Base-by-base conservation (phyloP, 1,140 invertebrate species). In the Eulimnadia texana region DNA sequence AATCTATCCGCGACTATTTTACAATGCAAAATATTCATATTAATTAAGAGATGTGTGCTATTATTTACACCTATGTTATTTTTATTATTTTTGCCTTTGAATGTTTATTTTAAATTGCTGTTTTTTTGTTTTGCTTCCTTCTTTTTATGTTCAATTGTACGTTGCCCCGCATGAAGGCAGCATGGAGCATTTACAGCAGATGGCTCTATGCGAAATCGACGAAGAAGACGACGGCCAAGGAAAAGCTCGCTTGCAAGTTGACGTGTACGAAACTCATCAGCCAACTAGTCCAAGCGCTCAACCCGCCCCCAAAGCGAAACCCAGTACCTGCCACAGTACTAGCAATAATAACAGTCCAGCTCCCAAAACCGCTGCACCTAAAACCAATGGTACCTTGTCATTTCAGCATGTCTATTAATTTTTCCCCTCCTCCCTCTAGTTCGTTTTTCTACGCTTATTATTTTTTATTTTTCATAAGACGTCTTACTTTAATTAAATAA, bases 41-140 rank as follows among this genome's bases (percentile, higher is more conserved):
- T n/a, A 16, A 64, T 33, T 57, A 20, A 57, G 28, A 1, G 24
- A 1, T 22, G 24, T 47, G 56, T 61, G 22, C 25, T 62, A 19
- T 3, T 56, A 50, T 53, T 29, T n/a, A 28, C 20, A 24, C 19
- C 23, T 53, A 33, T 29, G 23, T 20, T 47, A 50, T 57, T 62
- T 25, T 58, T 49, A 19, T n/a, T 25, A 59, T 19, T 16, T 59
- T 42, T 13, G 20, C 19, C 11, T 42, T 20, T 49, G 11, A 16
- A 11, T 42, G 6, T 59, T 20, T 28, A 28, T 59, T 59, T 22
- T 52, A 16, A 28, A 24, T 52, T 16, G 9, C 24, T 27, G 25
- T 16, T 42, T 6, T 9, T 16, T 42, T 16, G 33, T 6, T 42
- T 42, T 6, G 16, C 33, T 42, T 42, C 6, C 33, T 42, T 42